Conservation (phyloP, 2,113 vertebrate genomes). For the Myocastor coypus region DNA sequence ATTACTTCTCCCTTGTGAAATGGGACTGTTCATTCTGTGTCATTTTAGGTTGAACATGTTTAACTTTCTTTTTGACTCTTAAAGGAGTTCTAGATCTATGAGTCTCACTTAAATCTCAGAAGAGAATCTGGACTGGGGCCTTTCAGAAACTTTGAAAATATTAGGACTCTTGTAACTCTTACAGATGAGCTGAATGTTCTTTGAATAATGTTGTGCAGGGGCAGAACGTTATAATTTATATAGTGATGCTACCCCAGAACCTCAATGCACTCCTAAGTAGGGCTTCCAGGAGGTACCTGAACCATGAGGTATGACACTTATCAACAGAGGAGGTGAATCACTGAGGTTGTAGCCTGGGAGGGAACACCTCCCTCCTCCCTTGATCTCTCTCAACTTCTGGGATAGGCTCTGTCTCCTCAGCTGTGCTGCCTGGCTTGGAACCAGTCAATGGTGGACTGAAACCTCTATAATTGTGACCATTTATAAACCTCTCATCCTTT, state of each 20-base stretch:
- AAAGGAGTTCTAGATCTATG: neutral
- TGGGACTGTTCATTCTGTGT: neutral
- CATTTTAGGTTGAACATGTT: neutral
- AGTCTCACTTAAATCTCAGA: neutral
- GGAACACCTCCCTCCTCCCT: neutral
- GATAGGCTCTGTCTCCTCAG: neutral
- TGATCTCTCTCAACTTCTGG: neutral
- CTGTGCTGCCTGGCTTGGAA: neutral
- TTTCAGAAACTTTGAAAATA: neutral
- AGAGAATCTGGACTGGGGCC: neutral
- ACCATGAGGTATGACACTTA: neutral
- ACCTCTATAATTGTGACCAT: neutral
- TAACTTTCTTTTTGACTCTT: neutral
- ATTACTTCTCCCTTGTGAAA: neutral
- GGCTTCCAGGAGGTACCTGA: neutral
- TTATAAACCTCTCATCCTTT: neutral
- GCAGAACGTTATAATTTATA: neutral
- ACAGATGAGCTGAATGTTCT: neutral
- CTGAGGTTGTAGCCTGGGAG: neutral
- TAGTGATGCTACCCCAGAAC: neutral
- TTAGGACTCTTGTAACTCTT: neutral
- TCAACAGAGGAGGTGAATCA: neutral
- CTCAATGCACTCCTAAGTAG: neutral
- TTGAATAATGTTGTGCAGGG: neutral
- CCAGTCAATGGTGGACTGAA: neutral